These are phyloP conservation scores for Scaptomyza parva DNA, from an alignment of 2,888 invertebrate genomes.

Conservation along the genomic window DNA sequence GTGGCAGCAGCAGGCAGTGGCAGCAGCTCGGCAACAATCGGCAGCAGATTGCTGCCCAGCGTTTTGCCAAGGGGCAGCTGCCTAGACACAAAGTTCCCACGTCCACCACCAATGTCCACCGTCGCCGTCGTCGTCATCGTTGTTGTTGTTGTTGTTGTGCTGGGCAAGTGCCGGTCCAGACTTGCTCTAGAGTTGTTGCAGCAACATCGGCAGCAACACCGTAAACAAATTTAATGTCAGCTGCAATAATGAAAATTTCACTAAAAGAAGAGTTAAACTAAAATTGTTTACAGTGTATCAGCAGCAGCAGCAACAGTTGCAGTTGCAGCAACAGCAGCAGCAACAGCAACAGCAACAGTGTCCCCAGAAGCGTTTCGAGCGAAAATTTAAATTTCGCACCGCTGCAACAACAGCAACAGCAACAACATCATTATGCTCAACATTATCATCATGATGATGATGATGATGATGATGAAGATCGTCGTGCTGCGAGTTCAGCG, in stretches of 20 bases:
- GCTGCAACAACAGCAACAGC: conserved; percentile 51
- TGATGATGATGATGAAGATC: conserved; percentile 37
- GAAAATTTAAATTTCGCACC: conserved; percentile 82
- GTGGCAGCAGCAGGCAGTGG: conserved; percentile 34
- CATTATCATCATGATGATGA: conserved; percentile 14
- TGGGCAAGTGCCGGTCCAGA: conserved; percentile 58
- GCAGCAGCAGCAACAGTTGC: conserved; percentile 45
- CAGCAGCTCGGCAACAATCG: conserved; percentile 59
- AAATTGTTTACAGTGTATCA: conserved; percentile 8
- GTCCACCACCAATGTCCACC: conserved; percentile 63
- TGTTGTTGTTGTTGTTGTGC: conserved; percentile 14
- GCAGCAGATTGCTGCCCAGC: conserved; percentile 67
- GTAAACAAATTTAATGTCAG: background rate
- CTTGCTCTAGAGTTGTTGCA: conserved; percentile 50
- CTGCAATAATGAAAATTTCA: background rate
- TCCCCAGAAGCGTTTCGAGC: conserved; percentile 82
- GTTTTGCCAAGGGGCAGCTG: conserved; percentile 63
- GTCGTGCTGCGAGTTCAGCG: conserved; percentile 47
- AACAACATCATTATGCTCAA: conserved; percentile 12
- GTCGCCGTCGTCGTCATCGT: conserved; percentile 11
- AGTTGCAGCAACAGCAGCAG: conserved; percentile 50
- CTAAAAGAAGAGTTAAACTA: background rate
- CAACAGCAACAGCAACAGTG: conserved; percentile 61
- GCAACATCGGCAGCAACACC: conserved; percentile 26
- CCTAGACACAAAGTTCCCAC: conserved; percentile 76